Conservation (phyloP, 2,113 vertebrate species). For the Rhinopomastus cyanomelas region DNA sequence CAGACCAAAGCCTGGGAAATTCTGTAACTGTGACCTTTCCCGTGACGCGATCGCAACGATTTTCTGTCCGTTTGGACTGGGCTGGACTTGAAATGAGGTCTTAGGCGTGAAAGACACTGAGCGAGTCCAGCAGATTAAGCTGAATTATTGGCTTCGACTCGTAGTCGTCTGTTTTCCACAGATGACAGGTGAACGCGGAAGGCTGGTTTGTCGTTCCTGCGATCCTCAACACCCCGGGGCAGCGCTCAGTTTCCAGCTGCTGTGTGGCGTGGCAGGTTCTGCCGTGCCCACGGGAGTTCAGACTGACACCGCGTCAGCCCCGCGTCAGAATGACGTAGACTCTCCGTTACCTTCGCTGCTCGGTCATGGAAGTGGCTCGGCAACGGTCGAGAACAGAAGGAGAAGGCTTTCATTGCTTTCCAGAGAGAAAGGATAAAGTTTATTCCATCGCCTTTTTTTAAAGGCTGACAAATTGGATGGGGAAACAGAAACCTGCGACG, state of each 20-base stretch:
- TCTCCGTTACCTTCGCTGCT: background rate
- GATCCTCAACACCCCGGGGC: background rate
- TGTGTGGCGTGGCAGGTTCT: background rate
- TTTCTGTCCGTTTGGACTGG: conserved; percentile 47
- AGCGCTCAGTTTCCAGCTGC: background rate
- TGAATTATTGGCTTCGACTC: background rate
- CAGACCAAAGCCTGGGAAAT: background rate
- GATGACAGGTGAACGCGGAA: background rate
- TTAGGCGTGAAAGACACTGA: conserved; percentile 32
- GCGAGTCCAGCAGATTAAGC: background rate
- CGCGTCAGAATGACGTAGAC: background rate
- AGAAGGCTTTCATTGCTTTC: background rate
- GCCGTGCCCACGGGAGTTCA: background rate
- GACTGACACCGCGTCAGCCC: background rate
- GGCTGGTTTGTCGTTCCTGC: background rate
- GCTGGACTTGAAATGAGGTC: conserved; percentile 23
- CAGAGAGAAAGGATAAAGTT: background rate
- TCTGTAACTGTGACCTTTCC: conserved; percentile 14
- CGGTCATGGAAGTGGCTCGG: background rate
- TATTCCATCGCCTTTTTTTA: background rate
- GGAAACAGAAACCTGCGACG: background rate
- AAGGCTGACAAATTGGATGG: background rate
- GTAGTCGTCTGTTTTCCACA: background rate
- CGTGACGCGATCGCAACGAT: background rate
- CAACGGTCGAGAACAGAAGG: no score